A percentile compares a stretch with the other conserved stretches of the same genome.
Evolutionary conservation across 2,113 vertebrate genomes (phyloP).

Genomic region (Cochlearius cochlearius): DNA sequence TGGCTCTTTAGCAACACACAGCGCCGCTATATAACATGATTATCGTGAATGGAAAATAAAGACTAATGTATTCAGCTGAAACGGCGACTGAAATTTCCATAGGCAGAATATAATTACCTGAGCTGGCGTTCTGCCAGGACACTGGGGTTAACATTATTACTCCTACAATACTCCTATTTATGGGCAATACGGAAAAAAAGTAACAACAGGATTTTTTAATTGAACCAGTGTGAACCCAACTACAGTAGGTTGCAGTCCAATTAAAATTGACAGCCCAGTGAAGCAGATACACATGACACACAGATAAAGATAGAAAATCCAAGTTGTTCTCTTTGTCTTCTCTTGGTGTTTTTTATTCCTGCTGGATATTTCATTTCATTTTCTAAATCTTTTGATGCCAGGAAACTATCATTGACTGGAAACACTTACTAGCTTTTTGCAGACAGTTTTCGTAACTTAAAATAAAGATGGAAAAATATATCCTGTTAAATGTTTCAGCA

Average conservation of each 20-base stretch:
- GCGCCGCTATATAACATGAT: not conserved
- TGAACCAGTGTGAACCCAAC: slow-evolving; percentile 54
- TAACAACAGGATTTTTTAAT: slow-evolving; percentile 69
- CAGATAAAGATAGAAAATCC: slow-evolving; percentile 63
- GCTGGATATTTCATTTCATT: slow-evolving; percentile 57
- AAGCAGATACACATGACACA: slow-evolving; percentile 48
- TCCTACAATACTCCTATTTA: slow-evolving; percentile 31
- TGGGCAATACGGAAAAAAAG: slow-evolving; percentile 43
- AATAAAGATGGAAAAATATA: slow-evolving; percentile 63
- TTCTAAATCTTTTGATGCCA: slow-evolving; percentile 61
- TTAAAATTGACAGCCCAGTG: slow-evolving; percentile 74
- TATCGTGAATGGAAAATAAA: not conserved
- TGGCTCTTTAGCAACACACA: not conserved
- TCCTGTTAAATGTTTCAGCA: slow-evolving; percentile 50
- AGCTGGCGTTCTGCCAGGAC: slow-evolving; percentile 37
- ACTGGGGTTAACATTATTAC: slow-evolving; percentile 47
- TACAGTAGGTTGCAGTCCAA: slow-evolving; percentile 64
- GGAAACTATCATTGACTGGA: slow-evolving; percentile 69
- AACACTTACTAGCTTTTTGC: slow-evolving; percentile 61
- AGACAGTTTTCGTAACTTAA: slow-evolving; percentile 72
- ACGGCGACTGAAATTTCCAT: not conserved
- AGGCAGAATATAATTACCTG: slow-evolving; percentile 24
- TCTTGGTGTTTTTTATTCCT: not conserved
- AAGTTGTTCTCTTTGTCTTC: slow-evolving; percentile 28
- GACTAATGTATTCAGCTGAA: slow-evolving; percentile 18